Base-by-base conservation (phyloP, 53 echinoderm and acorn worm genomes). In the Henricia sp. region DNA sequence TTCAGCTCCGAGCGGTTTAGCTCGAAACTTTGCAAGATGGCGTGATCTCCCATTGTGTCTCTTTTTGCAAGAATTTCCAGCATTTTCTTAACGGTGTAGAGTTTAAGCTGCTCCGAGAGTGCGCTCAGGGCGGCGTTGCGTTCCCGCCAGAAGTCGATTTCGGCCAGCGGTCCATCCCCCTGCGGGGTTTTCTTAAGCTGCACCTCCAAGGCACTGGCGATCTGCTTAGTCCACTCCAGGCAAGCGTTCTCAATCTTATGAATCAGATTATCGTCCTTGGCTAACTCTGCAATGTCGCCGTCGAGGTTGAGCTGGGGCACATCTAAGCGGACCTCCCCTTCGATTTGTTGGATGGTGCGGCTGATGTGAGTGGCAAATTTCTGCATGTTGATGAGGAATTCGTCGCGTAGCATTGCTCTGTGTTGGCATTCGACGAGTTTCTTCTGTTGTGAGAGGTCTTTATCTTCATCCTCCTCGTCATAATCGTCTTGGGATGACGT, bases 341-440 rank as follows among this genome's bases (percentile, higher is more conserved):
- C 99, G 55, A 99, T 99, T 73, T 99, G 95, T 72, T 99, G 99
- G 87, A 99, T 99, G 63, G 99, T 99, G 38, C 99, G 88, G 24
- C 88, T 63, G 62, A 99, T 99, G 89, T 99, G 99, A 27, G 78
- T 90, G 43, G 95, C 95, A 82, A 99, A 99, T 76, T 99, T 99
- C 74, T 99, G 92, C 99, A 99, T 99, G 87, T 95, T 99, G 91
- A 99, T 99, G 37, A 99, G 93, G 89, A 99, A 99, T 38, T 99
- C 99, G 76, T 99, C 99, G 27, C 99, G 73, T 11, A 99, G 85
- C 73, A 93, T 88, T 30, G 99, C 92, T 16, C 86, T 77, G 46
- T 99, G 88, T 34, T 89, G 88, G 33, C 85, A 89, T 77, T 95
- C 95, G 21, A 80, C 80, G 17, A 90, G 53, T 39, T 90, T 86